Percentiles rank a stretch among this genome's conserved stretches.
These are phyloP conservation scores for Epinephelus cyanopodus DNA, from an alignment of 2,113 vertebrate genomes.

Conservation along the genomic window DNA sequence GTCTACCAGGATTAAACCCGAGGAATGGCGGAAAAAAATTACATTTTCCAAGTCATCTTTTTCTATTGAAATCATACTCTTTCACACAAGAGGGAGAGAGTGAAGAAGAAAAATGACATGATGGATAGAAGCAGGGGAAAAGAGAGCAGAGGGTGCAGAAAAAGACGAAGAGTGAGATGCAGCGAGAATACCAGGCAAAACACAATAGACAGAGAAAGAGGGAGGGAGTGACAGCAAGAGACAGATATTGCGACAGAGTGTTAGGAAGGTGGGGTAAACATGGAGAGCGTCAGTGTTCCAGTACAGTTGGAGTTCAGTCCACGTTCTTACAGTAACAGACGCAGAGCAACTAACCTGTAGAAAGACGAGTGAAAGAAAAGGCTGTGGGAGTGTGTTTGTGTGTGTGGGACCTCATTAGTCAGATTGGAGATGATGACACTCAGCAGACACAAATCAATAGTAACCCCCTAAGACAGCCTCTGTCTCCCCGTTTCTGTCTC, in stretches of 20 bases:
- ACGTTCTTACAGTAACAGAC: slow-evolving; percentile 19
- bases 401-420: slow-evolving; percentile 64
- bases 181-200: neutral
- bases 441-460: slow-evolving; percentile 72
- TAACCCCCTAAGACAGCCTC: slow-evolving; percentile 54
- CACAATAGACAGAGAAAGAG: neutral
- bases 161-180: neutral
- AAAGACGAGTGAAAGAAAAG: neutral
- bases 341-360: slow-evolving; percentile 24
- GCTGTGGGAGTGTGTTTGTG: slow-evolving; percentile 31
- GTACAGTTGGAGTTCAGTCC: slow-evolving; percentile 10
- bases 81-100: neutral
- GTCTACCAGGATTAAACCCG: slow-evolving; percentile 11
- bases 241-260: neutral
- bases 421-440: slow-evolving; percentile 71
- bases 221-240: neutral
- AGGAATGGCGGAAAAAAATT: slow-evolving; percentile 7
- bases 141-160: neutral
- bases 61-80: slow-evolving; percentile 6
- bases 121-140: neutral
- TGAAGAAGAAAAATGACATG: neutral
- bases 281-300: neutral
- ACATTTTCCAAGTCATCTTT: neutral
- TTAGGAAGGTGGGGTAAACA: neutral
- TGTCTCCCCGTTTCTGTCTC: slow-evolving; percentile 51